phyloP scores from a whole-genome alignment of 64 coral and sea anemone species.

The Stichodactyla mertensii region DNA sequence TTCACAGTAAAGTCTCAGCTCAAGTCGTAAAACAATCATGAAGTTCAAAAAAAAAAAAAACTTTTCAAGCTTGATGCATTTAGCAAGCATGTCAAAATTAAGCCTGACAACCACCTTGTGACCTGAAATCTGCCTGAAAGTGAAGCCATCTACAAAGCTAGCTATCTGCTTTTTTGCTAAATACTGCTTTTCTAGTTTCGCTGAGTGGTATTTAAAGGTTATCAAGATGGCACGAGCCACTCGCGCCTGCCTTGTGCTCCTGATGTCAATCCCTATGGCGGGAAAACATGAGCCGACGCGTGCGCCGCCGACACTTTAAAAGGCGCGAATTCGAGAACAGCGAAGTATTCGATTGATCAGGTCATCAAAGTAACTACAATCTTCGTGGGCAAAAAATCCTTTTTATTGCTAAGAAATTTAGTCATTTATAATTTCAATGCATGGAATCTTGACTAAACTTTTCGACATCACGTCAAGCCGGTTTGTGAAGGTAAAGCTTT shows the following conservation, averaged over 20 bases:
- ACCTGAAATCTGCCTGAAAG: not conserved
- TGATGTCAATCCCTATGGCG: constrained; percentile 12
- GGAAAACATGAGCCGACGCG: constrained; percentile 5
- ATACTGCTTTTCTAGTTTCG: not conserved
- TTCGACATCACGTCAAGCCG: not conserved
- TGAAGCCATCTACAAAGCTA: not conserved
- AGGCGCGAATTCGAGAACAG: not conserved
- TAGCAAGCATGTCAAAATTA: constrained; percentile 11
- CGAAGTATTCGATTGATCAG: not conserved
- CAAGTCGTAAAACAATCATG: not conserved
- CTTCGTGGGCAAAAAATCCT: not conserved
- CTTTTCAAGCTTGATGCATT: not conserved
- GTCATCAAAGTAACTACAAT: not conserved
- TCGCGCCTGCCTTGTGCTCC: constrained; percentile 26
- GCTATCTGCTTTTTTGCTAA: not conserved
- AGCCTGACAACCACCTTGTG: constrained; percentile 2
- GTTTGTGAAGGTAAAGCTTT: not conserved
- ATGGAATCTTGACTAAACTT: not conserved
- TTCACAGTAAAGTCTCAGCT: not conserved
- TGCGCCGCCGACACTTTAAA: constrained; percentile 13
- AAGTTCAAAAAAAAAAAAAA: not conserved
- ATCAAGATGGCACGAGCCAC: constrained; percentile 25
- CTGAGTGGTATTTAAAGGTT: constrained; percentile 26
- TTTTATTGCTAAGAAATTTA: not conserved
- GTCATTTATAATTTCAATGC: not conserved